Conservation (phyloP, 1,140 invertebrate species). For the Hyphantria cunea region DNA sequence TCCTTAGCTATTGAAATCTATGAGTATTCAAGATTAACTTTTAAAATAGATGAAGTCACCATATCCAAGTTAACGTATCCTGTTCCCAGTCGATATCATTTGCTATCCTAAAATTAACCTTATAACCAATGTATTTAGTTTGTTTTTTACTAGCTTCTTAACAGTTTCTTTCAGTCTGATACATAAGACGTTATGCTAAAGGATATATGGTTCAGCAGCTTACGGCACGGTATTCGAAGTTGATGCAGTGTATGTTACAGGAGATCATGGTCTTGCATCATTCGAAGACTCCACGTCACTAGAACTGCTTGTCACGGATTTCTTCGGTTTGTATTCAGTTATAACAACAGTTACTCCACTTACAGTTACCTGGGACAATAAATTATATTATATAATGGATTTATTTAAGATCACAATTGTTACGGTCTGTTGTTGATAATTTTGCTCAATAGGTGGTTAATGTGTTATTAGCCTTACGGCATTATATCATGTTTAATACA, state of each 20-base stretch:
- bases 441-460: no score
- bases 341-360: constrained; percentile 98
- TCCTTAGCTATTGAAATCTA: no score
- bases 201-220: not conserved
- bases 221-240: not conserved
- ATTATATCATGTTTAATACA: no score
- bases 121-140: no score
- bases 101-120: no score
- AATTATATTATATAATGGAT: constrained; percentile 2
- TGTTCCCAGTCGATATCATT: no score
- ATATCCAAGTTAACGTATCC: no score
- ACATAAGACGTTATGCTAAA: not conserved
- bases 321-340: constrained; percentile 97
- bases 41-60: no score
- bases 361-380: constrained; percentile 89
- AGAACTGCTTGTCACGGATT: constrained; percentile 74
- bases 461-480: no score
- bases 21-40: no score
- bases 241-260: not conserved
- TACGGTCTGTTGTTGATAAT: no score
- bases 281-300: constrained; percentile 78
- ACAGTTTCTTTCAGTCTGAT: not conserved
- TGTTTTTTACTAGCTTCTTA: not conserved
- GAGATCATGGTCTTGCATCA: constrained; percentile 69
- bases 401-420: not conserved